A percentile compares a stretch with the other conserved stretches of the same genome.
phyloP scores from a whole-genome alignment of 2,888 invertebrate genomes.

The Parasteatoda lunata region DNA sequence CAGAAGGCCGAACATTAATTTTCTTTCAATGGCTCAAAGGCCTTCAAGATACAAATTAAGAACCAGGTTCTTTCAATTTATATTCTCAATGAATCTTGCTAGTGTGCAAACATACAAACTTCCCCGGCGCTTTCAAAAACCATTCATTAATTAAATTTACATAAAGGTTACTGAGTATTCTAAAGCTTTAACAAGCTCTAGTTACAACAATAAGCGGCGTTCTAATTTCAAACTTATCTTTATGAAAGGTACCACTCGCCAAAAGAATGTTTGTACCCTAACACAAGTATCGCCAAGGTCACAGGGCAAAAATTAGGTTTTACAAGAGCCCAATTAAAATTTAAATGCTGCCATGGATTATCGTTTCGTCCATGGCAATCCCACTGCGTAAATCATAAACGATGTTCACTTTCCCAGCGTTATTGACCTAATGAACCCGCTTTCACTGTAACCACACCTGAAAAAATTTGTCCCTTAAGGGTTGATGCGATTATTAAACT shows the following conservation, averaged over 20 bases:
- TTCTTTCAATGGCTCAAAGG: neutral
- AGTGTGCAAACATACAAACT: conserved; percentile 18
- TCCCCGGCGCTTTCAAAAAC: conserved; percentile 14
- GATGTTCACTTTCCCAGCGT: conserved; percentile 28
- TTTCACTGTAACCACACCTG: conserved; percentile 10
- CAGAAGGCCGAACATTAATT: neutral
- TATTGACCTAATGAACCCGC: conserved; percentile 44
- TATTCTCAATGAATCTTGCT: conserved; percentile 5
- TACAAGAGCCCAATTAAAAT: conserved; percentile 35
- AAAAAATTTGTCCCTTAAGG: neutral
- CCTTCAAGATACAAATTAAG: conserved; percentile 6
- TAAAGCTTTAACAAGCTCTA: conserved; percentile 20
- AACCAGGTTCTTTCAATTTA: neutral
- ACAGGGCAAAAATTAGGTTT: neutral
- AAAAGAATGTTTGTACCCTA: neutral
- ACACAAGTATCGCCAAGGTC: conserved; percentile 32
- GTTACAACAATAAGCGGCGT: conserved; percentile 39
- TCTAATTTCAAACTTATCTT: conserved; percentile 5
- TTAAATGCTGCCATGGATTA: conserved; percentile 4
- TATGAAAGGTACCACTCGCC: neutral
- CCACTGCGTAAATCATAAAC: neutral
- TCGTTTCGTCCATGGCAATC: conserved; percentile 8
- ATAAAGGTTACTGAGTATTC: conserved; percentile 39
- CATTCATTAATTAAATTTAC: conserved; percentile 36
- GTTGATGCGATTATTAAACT: neutral